These are phyloP conservation scores for Halcyon badia DNA, from an alignment of 2,797 vertebrate genomes.

Conservation along the genomic window DNA sequence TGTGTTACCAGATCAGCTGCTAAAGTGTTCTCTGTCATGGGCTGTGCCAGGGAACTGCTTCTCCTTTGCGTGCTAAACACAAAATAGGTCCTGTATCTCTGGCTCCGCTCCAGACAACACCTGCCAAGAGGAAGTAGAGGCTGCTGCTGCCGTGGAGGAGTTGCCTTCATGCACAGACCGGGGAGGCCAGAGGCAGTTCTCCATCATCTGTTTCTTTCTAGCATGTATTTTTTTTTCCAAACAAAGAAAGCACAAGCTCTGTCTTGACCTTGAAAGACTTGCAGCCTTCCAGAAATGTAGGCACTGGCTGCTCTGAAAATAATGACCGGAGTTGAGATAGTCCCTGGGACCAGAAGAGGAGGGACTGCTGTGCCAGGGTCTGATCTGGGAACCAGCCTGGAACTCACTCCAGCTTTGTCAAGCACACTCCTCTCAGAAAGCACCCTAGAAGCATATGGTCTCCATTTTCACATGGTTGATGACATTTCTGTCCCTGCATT, in stretches of 20 bases:
- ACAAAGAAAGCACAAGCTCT: background rate
- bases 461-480: background rate
- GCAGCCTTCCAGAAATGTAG: background rate
- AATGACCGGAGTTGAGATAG: background rate
- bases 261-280: background rate
- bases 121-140: background rate
- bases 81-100: background rate
- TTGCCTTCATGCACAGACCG: background rate
- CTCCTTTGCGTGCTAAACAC: background rate
- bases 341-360: background rate
- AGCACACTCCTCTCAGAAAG: background rate
- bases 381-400: background rate
- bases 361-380: background rate
- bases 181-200: background rate
- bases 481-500: conserved; percentile 6
- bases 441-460: background rate
- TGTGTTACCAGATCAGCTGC: background rate
- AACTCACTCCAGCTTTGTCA: background rate
- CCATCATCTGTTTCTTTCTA: background rate
- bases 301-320: background rate
- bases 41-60: background rate
- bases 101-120: conserved; percentile 13
- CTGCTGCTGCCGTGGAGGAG: background rate
- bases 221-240: background rate
- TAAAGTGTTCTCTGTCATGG: background rate